These are phyloP conservation scores for Orthonevra nobilis DNA, from an alignment of 2,888 invertebrate species.

Conservation along the genomic window DNA sequence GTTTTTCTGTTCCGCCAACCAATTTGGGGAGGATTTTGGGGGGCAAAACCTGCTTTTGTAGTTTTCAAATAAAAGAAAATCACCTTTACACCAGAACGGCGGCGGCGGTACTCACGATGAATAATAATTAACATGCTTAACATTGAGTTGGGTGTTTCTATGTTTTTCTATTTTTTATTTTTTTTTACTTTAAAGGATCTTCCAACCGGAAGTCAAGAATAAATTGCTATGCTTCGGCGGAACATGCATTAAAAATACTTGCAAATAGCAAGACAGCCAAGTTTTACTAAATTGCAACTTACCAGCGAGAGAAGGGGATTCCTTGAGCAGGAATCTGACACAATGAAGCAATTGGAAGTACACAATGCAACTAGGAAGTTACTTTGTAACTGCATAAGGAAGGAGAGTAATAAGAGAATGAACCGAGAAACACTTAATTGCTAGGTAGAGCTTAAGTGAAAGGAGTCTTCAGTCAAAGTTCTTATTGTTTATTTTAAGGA, in stretches of 20 bases:
- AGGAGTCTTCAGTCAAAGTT: neutral
- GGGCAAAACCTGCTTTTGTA: neutral
- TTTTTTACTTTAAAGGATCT: no score
- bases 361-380: constrained; percentile 47
- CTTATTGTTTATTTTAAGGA: neutral
- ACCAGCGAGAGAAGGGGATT: neutral
- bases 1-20: neutral
- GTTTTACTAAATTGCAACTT: constrained; percentile 1
- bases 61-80: constrained; percentile 33
- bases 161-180: no score
- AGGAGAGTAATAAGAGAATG: neutral
- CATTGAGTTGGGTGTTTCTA: neutral
- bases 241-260: constrained; percentile 2
- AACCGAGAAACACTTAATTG: neutral
- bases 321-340: constrained; percentile 3
- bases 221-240: constrained; percentile 40
- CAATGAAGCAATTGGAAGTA: constrained; percentile 57
- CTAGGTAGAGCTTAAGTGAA: neutral
- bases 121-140: constrained; percentile 35
- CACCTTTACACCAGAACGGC: constrained; percentile 26
- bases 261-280: neutral
- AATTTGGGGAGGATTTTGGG: neutral
- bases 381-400: constrained; percentile 4
- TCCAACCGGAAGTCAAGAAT: constrained; percentile 24
- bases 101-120: constrained; percentile 5